Conservation (phyloP, 2,888 invertebrate genomes). For the Chouioia cunea region DNA sequence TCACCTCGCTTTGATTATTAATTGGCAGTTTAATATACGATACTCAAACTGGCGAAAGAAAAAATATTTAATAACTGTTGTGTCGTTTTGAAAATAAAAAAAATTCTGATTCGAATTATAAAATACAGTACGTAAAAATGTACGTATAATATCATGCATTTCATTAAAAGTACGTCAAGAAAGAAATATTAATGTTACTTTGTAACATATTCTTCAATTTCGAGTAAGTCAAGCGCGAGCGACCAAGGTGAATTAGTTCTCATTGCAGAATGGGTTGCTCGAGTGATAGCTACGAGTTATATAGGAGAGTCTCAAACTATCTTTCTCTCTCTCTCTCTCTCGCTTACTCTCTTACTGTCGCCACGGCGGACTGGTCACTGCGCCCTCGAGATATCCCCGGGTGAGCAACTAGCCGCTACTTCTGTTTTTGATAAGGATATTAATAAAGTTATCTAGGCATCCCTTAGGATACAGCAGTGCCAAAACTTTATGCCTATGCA, state of each 20-base stretch:
- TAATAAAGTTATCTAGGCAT: conserved; percentile 59
- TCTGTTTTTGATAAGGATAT: conserved; percentile 64
- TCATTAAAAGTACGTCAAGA: too few relatives aligned
- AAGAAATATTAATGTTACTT: too few relatives aligned
- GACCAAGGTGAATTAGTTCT: too few relatives aligned
- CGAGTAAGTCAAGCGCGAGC: too few relatives aligned
- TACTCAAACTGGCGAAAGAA: neutral
- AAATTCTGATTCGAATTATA: too few relatives aligned
- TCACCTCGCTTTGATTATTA: too few relatives aligned
- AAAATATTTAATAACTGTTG: too few relatives aligned
- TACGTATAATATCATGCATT: too few relatives aligned
- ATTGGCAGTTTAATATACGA: neutral
- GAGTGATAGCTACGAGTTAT: conserved; percentile 62
- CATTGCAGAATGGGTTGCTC: neutral
- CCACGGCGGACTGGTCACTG: conserved; percentile 53
- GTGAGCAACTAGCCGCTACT: conserved; percentile 43
- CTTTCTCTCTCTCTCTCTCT: conserved; percentile 16
- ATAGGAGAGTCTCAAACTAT: conserved; percentile 61
- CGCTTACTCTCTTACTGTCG: conserved; percentile 10
- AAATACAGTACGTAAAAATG: too few relatives aligned
- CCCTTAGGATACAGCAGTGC: conserved; percentile 32
- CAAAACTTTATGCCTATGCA: conserved; percentile 15
- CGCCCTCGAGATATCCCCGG: conserved; percentile 61
- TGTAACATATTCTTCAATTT: too few relatives aligned
- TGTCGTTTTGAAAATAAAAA: too few relatives aligned